phyloP scores from a whole-genome alignment of 2,888 invertebrate genomes.

The Nycteola revayana region DNA sequence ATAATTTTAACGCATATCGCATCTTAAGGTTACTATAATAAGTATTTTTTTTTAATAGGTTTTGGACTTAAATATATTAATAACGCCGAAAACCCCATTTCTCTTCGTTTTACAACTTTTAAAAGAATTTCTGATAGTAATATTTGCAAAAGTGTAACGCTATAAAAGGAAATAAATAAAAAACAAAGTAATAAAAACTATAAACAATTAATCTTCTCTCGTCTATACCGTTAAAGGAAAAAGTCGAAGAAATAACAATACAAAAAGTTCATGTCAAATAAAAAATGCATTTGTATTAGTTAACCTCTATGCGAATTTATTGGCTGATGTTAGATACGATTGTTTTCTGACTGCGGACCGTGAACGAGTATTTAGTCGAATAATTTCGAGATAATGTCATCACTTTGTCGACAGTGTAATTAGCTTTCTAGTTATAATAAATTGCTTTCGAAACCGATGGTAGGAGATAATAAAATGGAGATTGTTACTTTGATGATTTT shows the following conservation, averaged over 20 bases:
- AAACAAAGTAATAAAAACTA: too few relatives aligned
- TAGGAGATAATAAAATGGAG: conserved; percentile 4
- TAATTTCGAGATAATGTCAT: conserved; percentile 42
- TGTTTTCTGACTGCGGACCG: conserved; percentile 26
- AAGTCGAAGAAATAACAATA: conserved; percentile 6
- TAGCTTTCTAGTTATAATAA: conserved; percentile 25
- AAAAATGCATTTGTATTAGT: conserved; percentile 12
- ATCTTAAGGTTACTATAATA: too few relatives aligned
- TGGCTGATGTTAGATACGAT: conserved; percentile 28
- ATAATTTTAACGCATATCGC: too few relatives aligned
- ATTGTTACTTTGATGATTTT: not conserved
- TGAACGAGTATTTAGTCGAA: conserved; percentile 27
- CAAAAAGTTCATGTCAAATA: conserved; percentile 8
- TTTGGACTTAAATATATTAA: too few relatives aligned
- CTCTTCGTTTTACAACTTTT: too few relatives aligned
- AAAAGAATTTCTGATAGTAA: too few relatives aligned
- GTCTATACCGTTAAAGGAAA: conserved; percentile 1
- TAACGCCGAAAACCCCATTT: too few relatives aligned
- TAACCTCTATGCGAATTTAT: conserved; percentile 18
- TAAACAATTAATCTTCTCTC: not conserved
- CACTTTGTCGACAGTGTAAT: conserved; percentile 24
- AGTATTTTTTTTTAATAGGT: too few relatives aligned
- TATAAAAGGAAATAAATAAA: too few relatives aligned
- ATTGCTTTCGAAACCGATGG: conserved; percentile 8
- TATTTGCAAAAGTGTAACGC: too few relatives aligned